phyloP scores from a whole-genome alignment of 37 sponge, comb jelly and placozoan genomes.

The Geodia barretti region DNA sequence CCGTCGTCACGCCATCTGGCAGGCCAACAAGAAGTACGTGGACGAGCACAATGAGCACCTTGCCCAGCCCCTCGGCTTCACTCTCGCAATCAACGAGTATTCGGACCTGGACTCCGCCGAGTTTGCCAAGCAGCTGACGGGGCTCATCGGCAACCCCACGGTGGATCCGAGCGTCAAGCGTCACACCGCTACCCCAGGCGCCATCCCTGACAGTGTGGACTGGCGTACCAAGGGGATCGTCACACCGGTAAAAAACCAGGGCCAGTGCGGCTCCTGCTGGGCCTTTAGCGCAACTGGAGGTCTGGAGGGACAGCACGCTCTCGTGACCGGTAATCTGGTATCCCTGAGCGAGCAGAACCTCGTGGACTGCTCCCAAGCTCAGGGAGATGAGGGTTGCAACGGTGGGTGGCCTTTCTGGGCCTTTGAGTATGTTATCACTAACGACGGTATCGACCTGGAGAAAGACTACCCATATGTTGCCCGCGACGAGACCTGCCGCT shows the following conservation, averaged over 20 bases:
- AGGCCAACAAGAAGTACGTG: constrained; percentile 55
- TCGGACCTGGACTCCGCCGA: constrained; percentile 66
- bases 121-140: constrained; percentile 63
- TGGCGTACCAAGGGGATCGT: constrained; percentile 72
- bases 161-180: not conserved
- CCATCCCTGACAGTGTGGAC: constrained; percentile 40
- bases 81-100: constrained; percentile 57
- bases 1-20: constrained; percentile 39
- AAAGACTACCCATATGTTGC: constrained; percentile 81
- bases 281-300: constrained; percentile 86
- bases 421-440: constrained; percentile 63
- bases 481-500: constrained; percentile 62
- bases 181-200: not conserved
- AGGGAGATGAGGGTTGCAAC: constrained; percentile 86
- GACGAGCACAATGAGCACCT: constrained; percentile 56
- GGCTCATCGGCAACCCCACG: constrained; percentile 2
- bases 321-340: constrained; percentile 66
- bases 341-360: constrained; percentile 71
- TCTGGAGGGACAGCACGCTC: constrained; percentile 79
- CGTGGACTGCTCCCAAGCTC: constrained; percentile 46
- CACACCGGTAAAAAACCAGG: constrained; percentile 75
- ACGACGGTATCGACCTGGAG: constrained; percentile 76
- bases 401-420: constrained; percentile 82
- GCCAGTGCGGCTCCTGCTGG: constrained; percentile 90
- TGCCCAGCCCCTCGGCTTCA: constrained; percentile 51